Conservation (phyloP, 2,113 vertebrate genomes). For the Xiphophorus couchianus region DNA sequence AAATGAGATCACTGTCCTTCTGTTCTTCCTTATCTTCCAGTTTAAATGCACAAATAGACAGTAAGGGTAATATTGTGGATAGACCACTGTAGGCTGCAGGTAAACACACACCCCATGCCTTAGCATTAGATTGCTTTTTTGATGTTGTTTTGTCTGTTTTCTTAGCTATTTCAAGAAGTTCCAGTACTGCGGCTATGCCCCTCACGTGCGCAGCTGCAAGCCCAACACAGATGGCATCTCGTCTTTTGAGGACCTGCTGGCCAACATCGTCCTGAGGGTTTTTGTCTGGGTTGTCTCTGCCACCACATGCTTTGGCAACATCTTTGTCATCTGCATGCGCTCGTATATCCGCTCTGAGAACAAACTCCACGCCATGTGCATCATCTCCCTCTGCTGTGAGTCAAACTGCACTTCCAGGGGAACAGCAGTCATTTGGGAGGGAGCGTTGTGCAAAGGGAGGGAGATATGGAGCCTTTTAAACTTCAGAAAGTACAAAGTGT, state of each 20-base stretch:
- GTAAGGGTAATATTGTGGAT: not conserved
- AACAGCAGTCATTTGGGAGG: not conserved
- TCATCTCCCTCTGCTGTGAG: slow-evolving; percentile 98
- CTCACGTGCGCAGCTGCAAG: slow-evolving; percentile 96
- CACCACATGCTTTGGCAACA: slow-evolving; percentile 94
- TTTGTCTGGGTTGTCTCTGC: slow-evolving; percentile 98
- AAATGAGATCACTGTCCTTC: not conserved
- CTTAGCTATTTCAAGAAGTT: slow-evolving; percentile 97
- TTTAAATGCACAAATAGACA: not conserved
- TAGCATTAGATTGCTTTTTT: not conserved
- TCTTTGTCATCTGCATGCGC: slow-evolving; percentile 96
- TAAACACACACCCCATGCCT: not conserved
- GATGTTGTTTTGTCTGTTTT: not conserved
- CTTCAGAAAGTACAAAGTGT: not conserved
- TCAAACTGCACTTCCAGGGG: slow-evolving; percentile 35
- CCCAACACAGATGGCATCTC: slow-evolving; percentile 97
- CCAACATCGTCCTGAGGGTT: slow-evolving; percentile 92
- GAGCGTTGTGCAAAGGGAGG: not conserved
- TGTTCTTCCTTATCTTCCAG: not conserved
- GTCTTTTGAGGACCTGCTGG: slow-evolving; percentile 93
- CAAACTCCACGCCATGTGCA: slow-evolving; percentile 93
- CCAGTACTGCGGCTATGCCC: slow-evolving; percentile 96
- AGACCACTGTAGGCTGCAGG: not conserved
- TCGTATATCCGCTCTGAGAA: slow-evolving; percentile 95
- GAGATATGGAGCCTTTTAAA: not conserved